Evolutionary conservation across 2,888 invertebrate species (phyloP).

Genomic region (Pollenia amentaria): DNA sequence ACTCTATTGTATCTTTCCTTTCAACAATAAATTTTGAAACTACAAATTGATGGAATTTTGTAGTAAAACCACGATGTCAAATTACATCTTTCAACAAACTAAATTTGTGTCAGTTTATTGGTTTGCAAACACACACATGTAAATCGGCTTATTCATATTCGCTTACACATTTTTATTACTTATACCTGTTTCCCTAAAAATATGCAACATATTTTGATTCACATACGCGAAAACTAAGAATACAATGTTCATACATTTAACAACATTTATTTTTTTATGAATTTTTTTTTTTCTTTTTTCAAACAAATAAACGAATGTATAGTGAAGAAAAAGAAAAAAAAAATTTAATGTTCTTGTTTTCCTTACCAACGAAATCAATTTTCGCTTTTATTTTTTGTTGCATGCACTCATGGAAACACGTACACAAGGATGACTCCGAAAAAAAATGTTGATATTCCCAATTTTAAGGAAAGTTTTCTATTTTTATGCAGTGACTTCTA

Average conservation of each 20-base stretch:
- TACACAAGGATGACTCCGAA: too few relatives aligned
- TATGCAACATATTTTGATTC: conserved; percentile 27
- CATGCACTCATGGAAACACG: too few relatives aligned
- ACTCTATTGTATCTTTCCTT: neutral
- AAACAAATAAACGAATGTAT: neutral
- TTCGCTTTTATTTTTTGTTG: conserved; percentile 14
- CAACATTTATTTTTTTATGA: neutral
- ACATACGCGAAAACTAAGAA: neutral
- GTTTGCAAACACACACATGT: conserved; percentile 14
- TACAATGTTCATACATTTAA: conserved; percentile 34
- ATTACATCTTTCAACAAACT: conserved; percentile 49
- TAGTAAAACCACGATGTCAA: conserved; percentile 63
- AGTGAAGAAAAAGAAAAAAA: neutral
- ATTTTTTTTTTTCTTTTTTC: too few relatives aligned
- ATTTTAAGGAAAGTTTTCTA: too few relatives aligned
- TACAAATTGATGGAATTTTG: conserved; percentile 58
- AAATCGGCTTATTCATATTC: neutral
- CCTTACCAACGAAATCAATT: conserved; percentile 58
- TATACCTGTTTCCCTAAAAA: conserved; percentile 19
- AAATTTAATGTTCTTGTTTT: conserved; percentile 38
- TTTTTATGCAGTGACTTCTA: too few relatives aligned
- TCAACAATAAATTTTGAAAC: conserved; percentile 34
- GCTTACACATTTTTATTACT: neutral
- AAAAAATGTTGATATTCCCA: too few relatives aligned
- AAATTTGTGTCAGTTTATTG: conserved; percentile 3